Conservation (phyloP, 2,113 vertebrate genomes). For the Pithys albifrons region DNA sequence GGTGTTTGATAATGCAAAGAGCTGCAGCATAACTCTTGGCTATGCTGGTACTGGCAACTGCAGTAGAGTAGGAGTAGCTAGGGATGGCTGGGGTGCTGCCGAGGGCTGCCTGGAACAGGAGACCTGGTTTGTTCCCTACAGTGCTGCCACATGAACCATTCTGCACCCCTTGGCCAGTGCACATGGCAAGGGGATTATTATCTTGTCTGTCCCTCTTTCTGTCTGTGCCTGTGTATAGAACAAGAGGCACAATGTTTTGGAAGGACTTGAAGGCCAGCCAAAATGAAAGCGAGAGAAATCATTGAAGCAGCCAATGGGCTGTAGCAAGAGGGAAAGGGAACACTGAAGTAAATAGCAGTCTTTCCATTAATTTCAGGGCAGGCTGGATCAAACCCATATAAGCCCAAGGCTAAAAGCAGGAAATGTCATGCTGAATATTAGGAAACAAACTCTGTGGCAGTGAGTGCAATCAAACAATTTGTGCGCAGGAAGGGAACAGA, state of each 20-base stretch:
- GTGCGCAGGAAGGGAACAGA: background rate
- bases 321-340: background rate
- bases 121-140: fast-evolving
- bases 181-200: background rate
- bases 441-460: conserved; percentile 4
- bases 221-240: background rate
- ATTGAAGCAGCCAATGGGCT: background rate
- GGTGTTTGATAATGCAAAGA: background rate
- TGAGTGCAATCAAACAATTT: background rate
- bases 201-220: background rate
- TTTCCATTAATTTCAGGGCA: background rate
- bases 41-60: background rate
- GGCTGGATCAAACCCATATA: background rate
- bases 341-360: background rate
- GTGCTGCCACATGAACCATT: fast-evolving
- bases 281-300: background rate
- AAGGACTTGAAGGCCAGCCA: conserved; percentile 6
- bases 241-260: background rate
- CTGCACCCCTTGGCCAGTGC: background rate
- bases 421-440: conserved; percentile 1
- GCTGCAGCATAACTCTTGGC: background rate
- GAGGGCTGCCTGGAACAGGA: background rate
- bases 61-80: background rate
- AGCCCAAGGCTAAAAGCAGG: conserved; percentile 13
- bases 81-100: fast-evolving